phyloP scores from a whole-genome alignment of 2,888 invertebrate genomes.

The Netelia virgata region DNA sequence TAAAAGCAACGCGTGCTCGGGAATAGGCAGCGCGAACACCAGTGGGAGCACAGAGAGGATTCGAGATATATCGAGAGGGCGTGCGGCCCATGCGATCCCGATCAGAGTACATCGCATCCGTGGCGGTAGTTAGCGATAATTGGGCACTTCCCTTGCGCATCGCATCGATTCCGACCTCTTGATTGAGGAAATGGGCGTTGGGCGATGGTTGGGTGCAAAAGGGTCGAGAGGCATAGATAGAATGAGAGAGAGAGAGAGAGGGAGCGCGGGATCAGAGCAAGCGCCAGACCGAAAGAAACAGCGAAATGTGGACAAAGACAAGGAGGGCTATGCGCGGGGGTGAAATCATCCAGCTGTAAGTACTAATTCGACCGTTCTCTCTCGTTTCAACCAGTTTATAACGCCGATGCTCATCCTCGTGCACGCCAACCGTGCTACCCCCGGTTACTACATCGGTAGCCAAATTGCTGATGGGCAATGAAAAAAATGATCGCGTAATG shows the following conservation, averaged over 20 bases:
- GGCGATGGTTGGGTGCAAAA: constrained; percentile 50
- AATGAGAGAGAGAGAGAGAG: constrained; percentile 16
- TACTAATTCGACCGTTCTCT: constrained; percentile 69
- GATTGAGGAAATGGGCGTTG: constrained; percentile 82
- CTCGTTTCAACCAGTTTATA: constrained; percentile 62
- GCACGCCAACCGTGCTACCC: neutral
- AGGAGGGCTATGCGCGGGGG: constrained; percentile 55
- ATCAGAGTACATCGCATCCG: constrained; percentile 77
- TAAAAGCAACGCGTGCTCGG: constrained; percentile 24
- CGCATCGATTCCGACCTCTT: constrained; percentile 80
- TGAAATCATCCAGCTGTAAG: constrained; percentile 76
- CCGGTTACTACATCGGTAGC: neutral
- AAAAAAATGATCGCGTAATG: neutral
- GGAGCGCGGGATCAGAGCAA: constrained; percentile 8
- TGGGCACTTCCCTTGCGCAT: constrained; percentile 82
- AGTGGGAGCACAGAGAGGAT: constrained; percentile 9
- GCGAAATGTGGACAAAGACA: constrained; percentile 29
- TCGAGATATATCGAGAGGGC: constrained; percentile 45
- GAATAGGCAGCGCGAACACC: constrained; percentile 38
- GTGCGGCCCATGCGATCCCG: constrained; percentile 54
- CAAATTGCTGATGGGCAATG: neutral
- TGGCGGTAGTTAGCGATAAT: constrained; percentile 82
- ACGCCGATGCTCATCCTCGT: constrained; percentile 65
- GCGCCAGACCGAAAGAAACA: constrained; percentile 7
- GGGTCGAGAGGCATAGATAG: neutral